Conservation (phyloP, 2,797 vertebrate genomes). For the Eidolon dupreanum region DNA sequence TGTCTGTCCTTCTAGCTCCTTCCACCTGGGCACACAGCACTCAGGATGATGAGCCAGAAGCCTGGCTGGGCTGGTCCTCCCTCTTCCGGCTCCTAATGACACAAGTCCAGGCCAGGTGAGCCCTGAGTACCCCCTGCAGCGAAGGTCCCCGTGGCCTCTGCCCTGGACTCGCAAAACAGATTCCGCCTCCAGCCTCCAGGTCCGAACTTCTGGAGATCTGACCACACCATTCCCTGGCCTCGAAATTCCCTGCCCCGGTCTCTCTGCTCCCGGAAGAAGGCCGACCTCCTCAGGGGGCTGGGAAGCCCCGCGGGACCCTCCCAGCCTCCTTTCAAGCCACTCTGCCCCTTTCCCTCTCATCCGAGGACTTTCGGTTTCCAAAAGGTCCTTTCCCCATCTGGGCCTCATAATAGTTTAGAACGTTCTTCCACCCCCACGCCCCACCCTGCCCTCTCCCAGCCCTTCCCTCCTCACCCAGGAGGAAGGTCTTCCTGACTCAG, state of each 20-base stretch:
- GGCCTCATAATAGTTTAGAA: not conserved
- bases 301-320: not conserved
- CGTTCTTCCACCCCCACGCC: not conserved
- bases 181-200: too few relatives aligned
- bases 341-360: not conserved
- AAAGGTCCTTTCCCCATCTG: not conserved
- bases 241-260: not conserved
- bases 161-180: not conserved
- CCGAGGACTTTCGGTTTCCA: not conserved
- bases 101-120: not conserved
- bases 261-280: not conserved
- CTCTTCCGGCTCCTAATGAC: fast-evolving
- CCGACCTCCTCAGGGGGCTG: fast-evolving
- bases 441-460: too few relatives aligned
- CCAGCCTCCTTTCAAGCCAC: not conserved
- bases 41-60: not conserved
- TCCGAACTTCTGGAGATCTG: not conserved
- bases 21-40: not conserved
- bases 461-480: not conserved
- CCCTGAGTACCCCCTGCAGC: not conserved
- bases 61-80: fast-evolving
- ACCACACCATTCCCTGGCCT: not conserved
- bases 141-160: not conserved
- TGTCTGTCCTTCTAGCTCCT: not conserved
- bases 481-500: not conserved